A percentile compares a stretch with the other conserved stretches of the same genome.
These are phyloP conservation scores for Pangasius krempfi DNA, from an alignment of 2,797 vertebrate species.

Conservation along the genomic window DNA sequence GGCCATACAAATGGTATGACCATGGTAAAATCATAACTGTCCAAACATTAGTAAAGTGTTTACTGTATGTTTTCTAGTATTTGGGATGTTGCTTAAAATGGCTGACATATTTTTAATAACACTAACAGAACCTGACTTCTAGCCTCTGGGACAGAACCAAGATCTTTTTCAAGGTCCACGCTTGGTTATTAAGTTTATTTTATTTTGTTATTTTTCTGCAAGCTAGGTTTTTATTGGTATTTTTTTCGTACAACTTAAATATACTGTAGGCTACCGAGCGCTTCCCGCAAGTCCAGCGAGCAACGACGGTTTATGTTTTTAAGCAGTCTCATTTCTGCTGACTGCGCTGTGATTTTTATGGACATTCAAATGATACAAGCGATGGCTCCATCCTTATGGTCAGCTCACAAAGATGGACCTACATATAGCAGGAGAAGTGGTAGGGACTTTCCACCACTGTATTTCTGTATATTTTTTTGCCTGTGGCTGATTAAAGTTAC, in stretches of 20 bases:
- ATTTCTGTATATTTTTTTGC: not conserved
- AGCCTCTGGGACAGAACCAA: not conserved
- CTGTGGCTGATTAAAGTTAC: not conserved
- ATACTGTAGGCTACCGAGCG: not conserved
- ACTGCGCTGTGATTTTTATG: not conserved
- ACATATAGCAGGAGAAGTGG: not conserved
- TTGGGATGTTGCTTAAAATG: not conserved
- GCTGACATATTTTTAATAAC: not conserved
- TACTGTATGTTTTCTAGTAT: not conserved
- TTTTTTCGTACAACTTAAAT: not conserved
- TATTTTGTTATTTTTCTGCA: not conserved
- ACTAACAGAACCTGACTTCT: not conserved
- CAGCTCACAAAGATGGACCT: not conserved
- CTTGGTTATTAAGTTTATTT: conserved; percentile 14
- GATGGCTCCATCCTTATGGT: not conserved
- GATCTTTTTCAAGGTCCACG: not conserved
- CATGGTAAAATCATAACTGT: not conserved
- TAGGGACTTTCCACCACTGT: conserved; percentile 46
- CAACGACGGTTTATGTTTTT: not conserved
- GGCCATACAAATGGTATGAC: not conserved
- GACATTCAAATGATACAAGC: not conserved
- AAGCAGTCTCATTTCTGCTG: conserved; percentile 6
- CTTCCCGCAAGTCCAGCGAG: not conserved
- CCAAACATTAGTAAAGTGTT: too few species aligned
- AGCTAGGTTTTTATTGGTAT: not conserved